phyloP scores from a whole-genome alignment of 2,113 vertebrate genomes.

The Australoheros scitulus region DNA sequence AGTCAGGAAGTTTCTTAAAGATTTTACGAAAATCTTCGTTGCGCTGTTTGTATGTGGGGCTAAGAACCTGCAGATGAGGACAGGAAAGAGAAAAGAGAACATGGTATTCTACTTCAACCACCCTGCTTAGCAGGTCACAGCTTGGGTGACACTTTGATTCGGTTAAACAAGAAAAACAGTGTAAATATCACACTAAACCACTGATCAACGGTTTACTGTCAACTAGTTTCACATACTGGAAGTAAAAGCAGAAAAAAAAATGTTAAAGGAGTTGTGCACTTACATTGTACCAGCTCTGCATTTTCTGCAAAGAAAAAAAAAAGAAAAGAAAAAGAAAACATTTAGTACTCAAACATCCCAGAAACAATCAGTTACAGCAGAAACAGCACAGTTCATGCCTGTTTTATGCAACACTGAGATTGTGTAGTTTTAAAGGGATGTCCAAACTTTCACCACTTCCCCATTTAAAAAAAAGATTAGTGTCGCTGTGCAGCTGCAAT shows the following conservation, averaged over 20 bases:
- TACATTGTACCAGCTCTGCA: conserved; percentile 96
- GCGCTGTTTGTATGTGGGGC: conserved; percentile 91
- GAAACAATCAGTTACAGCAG: neutral
- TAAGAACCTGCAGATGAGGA: conserved; percentile 82
- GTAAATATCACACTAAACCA: neutral
- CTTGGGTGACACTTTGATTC: neutral
- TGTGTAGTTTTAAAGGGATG: neutral
- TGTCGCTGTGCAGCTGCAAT: neutral
- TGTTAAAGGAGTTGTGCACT: conserved; percentile 70
- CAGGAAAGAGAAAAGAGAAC: conserved; percentile 2
- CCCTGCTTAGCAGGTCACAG: neutral
- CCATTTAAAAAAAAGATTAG: conserved; percentile 14
- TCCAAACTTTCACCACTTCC: conserved; percentile 22
- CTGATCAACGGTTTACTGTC: neutral
- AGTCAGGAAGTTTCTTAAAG: conserved; percentile 90
- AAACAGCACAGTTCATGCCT: neutral
- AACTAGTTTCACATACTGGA: neutral
- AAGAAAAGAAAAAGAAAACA: neutral
- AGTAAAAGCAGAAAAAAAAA: neutral
- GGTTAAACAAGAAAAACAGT: neutral
- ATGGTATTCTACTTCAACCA: neutral
- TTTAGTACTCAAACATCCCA: neutral
- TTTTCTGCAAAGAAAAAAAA: conserved; percentile 84
- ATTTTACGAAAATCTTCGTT: conserved; percentile 92
- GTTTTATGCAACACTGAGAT: neutral